These are phyloP conservation scores for Bothrops jararaca DNA, from an alignment of 2,113 vertebrate species.

Conservation along the genomic window DNA sequence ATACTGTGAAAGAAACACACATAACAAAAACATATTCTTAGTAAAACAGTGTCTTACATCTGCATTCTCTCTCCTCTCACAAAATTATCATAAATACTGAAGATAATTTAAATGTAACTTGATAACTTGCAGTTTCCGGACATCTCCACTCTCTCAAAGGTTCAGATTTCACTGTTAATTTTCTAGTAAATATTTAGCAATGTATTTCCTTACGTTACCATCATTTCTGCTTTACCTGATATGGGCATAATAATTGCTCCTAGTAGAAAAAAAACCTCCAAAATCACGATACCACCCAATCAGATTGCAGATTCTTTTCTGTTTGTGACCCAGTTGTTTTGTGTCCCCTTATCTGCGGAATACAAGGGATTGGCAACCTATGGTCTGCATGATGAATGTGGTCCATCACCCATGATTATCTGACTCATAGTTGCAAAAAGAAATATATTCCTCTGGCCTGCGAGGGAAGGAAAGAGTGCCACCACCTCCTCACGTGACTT, in stretches of 20 bases:
- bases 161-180: not conserved
- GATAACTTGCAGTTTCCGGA: not conserved
- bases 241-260: not conserved
- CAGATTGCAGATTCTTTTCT: not conserved
- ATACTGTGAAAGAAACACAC: not conserved
- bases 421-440: not conserved
- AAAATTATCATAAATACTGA: not conserved
- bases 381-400: not conserved
- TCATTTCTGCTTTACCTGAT: not conserved
- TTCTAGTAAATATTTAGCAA: not conserved
- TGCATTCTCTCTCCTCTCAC: not conserved
- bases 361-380: not conserved
- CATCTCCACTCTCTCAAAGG: not conserved
- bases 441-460: not conserved
- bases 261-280: not conserved
- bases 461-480: not conserved
- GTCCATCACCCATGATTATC: not conserved
- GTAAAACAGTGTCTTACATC: not conserved
- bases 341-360: not conserved
- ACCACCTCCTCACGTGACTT: not conserved
- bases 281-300: not conserved
- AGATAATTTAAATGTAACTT: not conserved
- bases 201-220: not conserved
- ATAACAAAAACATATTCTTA: not conserved
- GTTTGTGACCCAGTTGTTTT: not conserved